These are phyloP conservation scores for Smutsia gigantea DNA, from an alignment of 2,797 vertebrate species.

Conservation along the genomic window DNA sequence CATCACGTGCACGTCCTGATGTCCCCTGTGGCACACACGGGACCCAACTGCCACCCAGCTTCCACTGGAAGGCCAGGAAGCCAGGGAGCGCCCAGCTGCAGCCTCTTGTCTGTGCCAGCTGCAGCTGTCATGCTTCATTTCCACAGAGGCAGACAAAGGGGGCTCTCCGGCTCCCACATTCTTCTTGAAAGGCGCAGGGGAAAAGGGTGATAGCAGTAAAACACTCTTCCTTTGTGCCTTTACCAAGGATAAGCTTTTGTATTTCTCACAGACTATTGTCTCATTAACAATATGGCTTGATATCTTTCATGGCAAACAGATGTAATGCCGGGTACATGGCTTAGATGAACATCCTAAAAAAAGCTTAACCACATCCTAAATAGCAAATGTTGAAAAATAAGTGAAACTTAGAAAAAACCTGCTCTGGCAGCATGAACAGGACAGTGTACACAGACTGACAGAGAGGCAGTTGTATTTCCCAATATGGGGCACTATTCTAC, in stretches of 20 bases:
- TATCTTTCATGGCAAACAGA: background rate
- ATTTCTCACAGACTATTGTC: background rate
- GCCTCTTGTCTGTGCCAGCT: background rate
- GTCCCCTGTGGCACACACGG: accelerated
- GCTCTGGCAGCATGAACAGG: background rate
- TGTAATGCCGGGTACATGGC: background rate
- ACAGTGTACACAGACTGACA: background rate
- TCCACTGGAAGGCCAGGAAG: background rate
- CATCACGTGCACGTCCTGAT: background rate
- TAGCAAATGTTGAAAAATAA: background rate
- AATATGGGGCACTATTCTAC: background rate
- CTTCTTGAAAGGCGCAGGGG: slow-evolving; percentile 41
- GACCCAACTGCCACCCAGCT: background rate
- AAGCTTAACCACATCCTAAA: background rate
- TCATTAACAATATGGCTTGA: background rate
- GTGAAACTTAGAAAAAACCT: background rate
- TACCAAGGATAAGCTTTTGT: background rate
- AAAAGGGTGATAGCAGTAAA: background rate
- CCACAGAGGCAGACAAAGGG: slow-evolving; percentile 63
- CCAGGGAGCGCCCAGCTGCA: background rate
- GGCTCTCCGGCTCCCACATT: slow-evolving; percentile 5
- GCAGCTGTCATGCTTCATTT: slow-evolving; percentile 29
- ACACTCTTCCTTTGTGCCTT: background rate
- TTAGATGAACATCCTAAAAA: background rate
- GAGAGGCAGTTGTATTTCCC: background rate